Evolutionary conservation across 2,888 invertebrate genomes (phyloP).

Genomic region (Andrena minutula): DNA sequence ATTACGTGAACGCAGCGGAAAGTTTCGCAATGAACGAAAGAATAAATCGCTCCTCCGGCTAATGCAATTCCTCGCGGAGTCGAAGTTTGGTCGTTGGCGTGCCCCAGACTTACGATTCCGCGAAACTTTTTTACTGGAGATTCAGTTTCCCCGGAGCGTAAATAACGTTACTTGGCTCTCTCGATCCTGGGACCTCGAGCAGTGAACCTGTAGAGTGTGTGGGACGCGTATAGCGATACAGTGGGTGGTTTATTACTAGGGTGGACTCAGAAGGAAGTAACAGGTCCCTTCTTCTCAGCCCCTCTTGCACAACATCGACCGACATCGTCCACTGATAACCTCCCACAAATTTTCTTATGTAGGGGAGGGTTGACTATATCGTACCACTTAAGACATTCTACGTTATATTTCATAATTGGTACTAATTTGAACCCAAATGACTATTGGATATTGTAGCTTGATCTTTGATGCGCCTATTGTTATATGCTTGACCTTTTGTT

Average conservation of each 20-base stretch:
- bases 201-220: neutral
- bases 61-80: neutral
- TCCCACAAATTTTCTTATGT: too few relatives aligned
- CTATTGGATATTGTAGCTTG: too few relatives aligned
- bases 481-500: too few relatives aligned
- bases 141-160: neutral
- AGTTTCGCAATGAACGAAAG: neutral
- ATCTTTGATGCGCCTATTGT: too few relatives aligned
- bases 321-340: neutral
- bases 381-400: too few relatives aligned
- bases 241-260: neutral
- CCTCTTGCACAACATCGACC: neutral
- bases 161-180: neutral
- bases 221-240: neutral
- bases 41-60: neutral
- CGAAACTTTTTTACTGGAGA: neutral
- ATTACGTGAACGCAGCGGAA: neutral
- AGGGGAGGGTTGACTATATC: too few relatives aligned
- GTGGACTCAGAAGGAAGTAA: neutral
- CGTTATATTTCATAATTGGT: too few relatives aligned
- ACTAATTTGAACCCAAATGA: too few relatives aligned
- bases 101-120: neutral
- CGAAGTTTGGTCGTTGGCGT: neutral
- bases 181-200: neutral
- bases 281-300: neutral